Base-by-base conservation (phyloP, 2,797 vertebrate genomes). In the Clamator glandarius region DNA sequence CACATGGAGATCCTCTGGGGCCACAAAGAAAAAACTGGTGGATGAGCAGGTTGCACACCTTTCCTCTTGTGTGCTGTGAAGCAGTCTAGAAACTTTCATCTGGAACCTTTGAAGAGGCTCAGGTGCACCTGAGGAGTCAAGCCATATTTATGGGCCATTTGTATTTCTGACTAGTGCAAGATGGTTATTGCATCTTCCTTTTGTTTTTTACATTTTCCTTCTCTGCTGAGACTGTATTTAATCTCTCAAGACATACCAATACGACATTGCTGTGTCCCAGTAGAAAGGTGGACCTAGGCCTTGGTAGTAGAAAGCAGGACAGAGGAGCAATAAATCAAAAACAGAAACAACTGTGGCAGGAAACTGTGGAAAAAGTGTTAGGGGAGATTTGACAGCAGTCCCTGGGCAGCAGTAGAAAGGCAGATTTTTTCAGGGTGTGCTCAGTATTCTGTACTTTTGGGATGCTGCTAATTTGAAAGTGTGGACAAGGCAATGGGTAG, bases 121-220 rank as follows among this genome's bases (percentile, higher is more conserved):
- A 75, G 33, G 36, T n/a, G 29, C 29, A 62, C 35, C 11, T 42
- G 24, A 78, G 42, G 39, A 57, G 41, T 50, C 19, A 59, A 74
- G 33, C 31, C n/a, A 33, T 21, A 6, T 0, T 0, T 68, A 33
- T 1, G 2, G 35, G 26, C 50, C 12, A 20, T 46, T 52, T 58
- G n/a, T 79, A 35, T 52, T 73, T 79, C 35, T 69, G 42, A 35
- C n/a, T 35, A 33, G n/a, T 44, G 69, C 28, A 55, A 89, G 48
- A 16, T 15, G 12, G 15, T 69, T 79, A n/a, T 26, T 36, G 26
- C 15, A 39, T 25, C 29, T 35, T 82, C 14, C 23, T 58, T 16
- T 55, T 24, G 41, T 39, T 50, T n/a, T 70, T 67, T 7, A 39
- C 2, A 1, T 50, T 72, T 75, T 67, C 13, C n/a, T 75, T 15